These are phyloP conservation scores for Polydrusus pterygomalis DNA, from an alignment of 2,888 invertebrate genomes.

Conservation along the genomic window DNA sequence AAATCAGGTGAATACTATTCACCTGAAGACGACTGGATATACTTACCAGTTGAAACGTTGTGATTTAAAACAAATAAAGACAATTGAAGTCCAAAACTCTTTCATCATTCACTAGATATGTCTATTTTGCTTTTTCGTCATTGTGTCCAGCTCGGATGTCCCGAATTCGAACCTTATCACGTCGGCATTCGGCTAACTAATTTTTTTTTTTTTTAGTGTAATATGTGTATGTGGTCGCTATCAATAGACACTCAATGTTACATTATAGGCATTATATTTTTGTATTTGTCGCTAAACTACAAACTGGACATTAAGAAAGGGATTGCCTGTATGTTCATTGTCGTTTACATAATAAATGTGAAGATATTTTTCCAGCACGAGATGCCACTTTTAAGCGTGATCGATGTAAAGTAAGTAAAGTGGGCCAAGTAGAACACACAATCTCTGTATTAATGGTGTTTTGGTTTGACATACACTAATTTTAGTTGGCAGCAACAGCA, in stretches of 20 bases:
- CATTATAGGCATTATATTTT: conserved; percentile 12
- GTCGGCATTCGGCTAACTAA: not conserved
- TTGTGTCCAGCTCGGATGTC: too few relatives aligned
- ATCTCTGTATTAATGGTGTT: too few relatives aligned
- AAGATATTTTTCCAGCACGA: not conserved
- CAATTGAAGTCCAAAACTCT: too few relatives aligned
- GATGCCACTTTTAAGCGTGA: not conserved
- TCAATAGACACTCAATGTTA: conserved; percentile 39
- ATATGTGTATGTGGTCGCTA: conserved; percentile 27
- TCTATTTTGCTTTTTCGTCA: too few relatives aligned
- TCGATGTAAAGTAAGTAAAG: conserved; percentile 35
- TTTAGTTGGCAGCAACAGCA: too few relatives aligned
- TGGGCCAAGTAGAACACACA: not conserved
- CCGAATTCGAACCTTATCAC: too few relatives aligned
- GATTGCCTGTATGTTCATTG: not conserved
- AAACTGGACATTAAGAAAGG: conserved; percentile 2
- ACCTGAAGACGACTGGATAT: too few relatives aligned
- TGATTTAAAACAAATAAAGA: too few relatives aligned
- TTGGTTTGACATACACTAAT: too few relatives aligned
- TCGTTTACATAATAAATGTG: not conserved
- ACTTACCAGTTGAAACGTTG: too few relatives aligned
- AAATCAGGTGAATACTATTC: too few relatives aligned
- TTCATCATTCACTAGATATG: too few relatives aligned
- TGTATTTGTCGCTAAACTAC: conserved; percentile 27
- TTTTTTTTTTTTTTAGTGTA: conserved; percentile 30